A percentile compares a stretch with the other conserved stretches of the same genome.
These are phyloP conservation scores for Boleophthalmus pectinirostris DNA, from an alignment of 2,113 vertebrate genomes.

Conservation along the genomic window DNA sequence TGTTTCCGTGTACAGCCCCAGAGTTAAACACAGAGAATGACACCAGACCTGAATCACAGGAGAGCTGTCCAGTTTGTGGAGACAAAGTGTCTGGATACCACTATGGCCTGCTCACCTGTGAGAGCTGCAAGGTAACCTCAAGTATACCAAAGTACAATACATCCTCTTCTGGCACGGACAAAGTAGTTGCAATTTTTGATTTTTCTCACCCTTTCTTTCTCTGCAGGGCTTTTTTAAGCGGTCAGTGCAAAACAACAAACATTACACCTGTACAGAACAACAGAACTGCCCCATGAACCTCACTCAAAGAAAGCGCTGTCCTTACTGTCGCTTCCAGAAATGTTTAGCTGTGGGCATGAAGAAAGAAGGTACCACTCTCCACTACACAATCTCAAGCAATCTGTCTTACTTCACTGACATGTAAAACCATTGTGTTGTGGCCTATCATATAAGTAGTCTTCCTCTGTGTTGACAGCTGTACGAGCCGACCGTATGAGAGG, in stretches of 20 bases:
- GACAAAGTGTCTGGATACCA: constrained; percentile 82
- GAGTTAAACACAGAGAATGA: constrained; percentile 58
- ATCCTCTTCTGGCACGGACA: too few relatives aligned
- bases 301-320: constrained; percentile 81
- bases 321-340: constrained; percentile 82
- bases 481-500: constrained; percentile 82
- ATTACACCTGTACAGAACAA: constrained; percentile 76
- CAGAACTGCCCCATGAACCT: constrained; percentile 79
- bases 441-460: constrained; percentile 16
- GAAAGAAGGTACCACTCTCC: constrained; percentile 71
- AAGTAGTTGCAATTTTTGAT: neutral
- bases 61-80: constrained; percentile 77
- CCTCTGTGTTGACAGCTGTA: constrained; percentile 68
- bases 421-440: constrained; percentile 34
- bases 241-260: constrained; percentile 82
- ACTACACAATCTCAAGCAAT: neutral
- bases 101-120: constrained; percentile 80
- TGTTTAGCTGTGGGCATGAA: constrained; percentile 83
- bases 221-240: constrained; percentile 83
- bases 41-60: constrained; percentile 34
- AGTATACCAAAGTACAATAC: too few relatives aligned
- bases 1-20: constrained; percentile 51
- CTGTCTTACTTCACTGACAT: constrained; percentile 16
- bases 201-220: neutral
- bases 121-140: constrained; percentile 78